phyloP scores from a whole-genome alignment of 2,113 vertebrate genomes.

The Cinclus mexicanus region DNA sequence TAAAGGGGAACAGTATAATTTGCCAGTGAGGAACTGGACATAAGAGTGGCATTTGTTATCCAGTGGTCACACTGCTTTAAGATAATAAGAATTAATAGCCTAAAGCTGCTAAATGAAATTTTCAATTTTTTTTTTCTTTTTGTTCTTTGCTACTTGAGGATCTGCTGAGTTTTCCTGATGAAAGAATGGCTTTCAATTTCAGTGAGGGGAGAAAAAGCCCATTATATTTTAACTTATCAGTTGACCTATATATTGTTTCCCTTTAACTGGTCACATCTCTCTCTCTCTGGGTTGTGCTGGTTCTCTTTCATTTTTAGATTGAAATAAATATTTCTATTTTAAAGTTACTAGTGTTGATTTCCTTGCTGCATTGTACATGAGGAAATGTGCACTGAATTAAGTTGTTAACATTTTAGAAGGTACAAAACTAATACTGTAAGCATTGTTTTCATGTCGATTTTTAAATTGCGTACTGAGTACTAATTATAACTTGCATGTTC shows the following conservation, averaged over 20 bases:
- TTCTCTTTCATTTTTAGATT: conserved; percentile 70
- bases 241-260: conserved; percentile 79
- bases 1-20: conserved; percentile 83
- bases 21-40: conserved; percentile 35
- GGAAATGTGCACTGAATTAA: conserved; percentile 76
- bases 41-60: conserved; percentile 22
- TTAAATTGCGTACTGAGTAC: conserved; percentile 78
- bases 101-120: conserved; percentile 42
- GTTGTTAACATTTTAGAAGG: conserved; percentile 78
- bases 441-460: conserved; percentile 79
- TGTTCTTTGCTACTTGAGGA: conserved; percentile 36
- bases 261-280: conserved; percentile 75
- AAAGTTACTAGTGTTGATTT: conserved; percentile 73
- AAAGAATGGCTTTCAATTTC: conserved; percentile 47
- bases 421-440: conserved; percentile 80
- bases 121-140: not conserved
- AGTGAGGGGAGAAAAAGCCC: conserved; percentile 12
- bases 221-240: not conserved
- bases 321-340: conserved; percentile 72
- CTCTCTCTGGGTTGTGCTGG: conserved; percentile 69
- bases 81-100: conserved; percentile 23
- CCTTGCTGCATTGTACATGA: conserved; percentile 77
- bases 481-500: conserved; percentile 88
- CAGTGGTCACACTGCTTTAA: conserved; percentile 36
- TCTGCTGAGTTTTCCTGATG: conserved; percentile 51